These are phyloP conservation scores for Cerceris rybyensis DNA, from an alignment of 2,888 invertebrate genomes.

Conservation along the genomic window DNA sequence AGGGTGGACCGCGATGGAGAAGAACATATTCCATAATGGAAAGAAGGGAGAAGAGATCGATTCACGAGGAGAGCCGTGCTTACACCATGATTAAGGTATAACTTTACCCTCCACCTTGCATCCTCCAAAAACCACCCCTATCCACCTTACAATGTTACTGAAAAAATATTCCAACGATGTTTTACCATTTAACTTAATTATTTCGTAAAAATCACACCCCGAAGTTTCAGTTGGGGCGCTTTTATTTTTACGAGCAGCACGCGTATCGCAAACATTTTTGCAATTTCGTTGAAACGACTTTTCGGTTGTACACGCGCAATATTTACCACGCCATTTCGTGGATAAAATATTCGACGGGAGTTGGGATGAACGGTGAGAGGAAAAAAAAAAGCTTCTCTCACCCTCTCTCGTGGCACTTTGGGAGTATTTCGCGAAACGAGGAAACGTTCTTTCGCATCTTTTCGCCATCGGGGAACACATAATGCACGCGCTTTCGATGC, in stretches of 20 bases:
- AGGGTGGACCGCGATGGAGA: slow-evolving; percentile 69
- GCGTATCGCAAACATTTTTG: not conserved
- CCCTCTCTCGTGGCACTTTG: too few relatives aligned
- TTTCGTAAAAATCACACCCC: too few relatives aligned
- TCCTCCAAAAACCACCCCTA: too few relatives aligned
- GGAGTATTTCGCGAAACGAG: too few relatives aligned
- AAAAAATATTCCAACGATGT: too few relatives aligned
- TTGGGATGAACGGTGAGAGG: too few relatives aligned
- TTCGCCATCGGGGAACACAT: not conserved
- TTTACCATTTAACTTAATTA: too few relatives aligned
- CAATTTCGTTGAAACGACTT: not conserved
- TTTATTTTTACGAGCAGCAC: too few relatives aligned
- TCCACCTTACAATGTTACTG: too few relatives aligned
- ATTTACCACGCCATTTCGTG: not conserved
- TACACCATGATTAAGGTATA: slow-evolving; percentile 80
- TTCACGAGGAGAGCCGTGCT: slow-evolving; percentile 78
- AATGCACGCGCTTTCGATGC: not conserved
- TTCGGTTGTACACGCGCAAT: not conserved
- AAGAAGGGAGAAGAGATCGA: slow-evolving; percentile 68
- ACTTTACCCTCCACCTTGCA: not conserved
- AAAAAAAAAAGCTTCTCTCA: too few relatives aligned
- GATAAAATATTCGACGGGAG: not conserved
- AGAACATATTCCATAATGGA: slow-evolving; percentile 57
- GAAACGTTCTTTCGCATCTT: not conserved
- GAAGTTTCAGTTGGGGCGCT: too few relatives aligned